Conservation (phyloP, 2,888 invertebrate species). For the Sinelater perroti region DNA sequence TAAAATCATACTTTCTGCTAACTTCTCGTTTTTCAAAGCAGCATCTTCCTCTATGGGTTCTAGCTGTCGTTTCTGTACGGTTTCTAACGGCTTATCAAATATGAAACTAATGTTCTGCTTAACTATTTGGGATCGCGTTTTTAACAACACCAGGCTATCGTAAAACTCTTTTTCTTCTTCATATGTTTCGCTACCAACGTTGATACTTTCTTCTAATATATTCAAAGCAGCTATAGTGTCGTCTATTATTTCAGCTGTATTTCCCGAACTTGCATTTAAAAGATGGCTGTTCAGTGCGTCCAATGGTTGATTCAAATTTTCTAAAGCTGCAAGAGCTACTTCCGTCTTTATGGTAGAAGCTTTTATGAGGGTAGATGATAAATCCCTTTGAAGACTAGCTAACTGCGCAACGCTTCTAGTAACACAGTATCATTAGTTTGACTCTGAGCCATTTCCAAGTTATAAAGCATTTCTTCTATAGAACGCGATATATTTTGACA, state of each 20-base stretch:
- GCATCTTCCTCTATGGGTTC: constrained; percentile 42
- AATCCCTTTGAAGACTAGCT: constrained; percentile 56
- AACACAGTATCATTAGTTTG: constrained; percentile 50
- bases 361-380: constrained; percentile 50
- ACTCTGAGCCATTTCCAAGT: constrained; percentile 55
- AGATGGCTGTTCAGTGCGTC: constrained; percentile 58
- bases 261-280: constrained; percentile 48
- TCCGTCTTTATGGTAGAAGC: constrained; percentile 51
- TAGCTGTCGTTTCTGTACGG: constrained; percentile 21
- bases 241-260: constrained; percentile 50
- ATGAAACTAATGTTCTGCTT: constrained; percentile 50
- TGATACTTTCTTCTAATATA: constrained; percentile 55
- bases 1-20: constrained; percentile 7
- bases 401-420: constrained; percentile 54
- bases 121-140: constrained; percentile 50
- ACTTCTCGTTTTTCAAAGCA: neutral
- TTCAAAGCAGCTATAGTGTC: constrained; percentile 54
- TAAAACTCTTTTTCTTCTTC: constrained; percentile 50
- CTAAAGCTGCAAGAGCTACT: constrained; percentile 59
- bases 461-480: constrained; percentile 55
- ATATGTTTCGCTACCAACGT: constrained; percentile 46
- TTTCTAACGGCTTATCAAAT: neutral
- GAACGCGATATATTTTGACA: constrained; percentile 54
- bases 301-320: constrained; percentile 63
- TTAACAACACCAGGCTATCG: constrained; percentile 50